Evolutionary conservation across 2,113 vertebrate species (phyloP).

Genomic region (Platichthys flesus): DNA sequence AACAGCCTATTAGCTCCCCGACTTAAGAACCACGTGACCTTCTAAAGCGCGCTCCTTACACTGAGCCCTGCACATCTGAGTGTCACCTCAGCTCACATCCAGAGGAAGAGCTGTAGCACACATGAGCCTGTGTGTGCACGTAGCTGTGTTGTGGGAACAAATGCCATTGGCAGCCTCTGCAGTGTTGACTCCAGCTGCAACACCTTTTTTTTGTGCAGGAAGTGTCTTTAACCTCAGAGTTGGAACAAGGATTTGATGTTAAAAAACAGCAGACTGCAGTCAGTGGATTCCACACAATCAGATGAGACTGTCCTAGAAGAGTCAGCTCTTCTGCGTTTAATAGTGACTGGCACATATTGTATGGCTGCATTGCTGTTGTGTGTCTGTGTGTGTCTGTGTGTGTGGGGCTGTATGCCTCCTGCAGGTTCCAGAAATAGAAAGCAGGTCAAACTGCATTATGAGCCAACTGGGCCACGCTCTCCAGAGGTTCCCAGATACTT

Average conservation of each 20-base stretch:
- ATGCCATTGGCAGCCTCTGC: not conserved
- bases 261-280: not conserved
- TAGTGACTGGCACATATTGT: constrained; percentile 63
- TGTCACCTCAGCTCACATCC: constrained; percentile 13
- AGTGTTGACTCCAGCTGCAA: not conserved
- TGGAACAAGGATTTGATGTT: not conserved
- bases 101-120: not conserved
- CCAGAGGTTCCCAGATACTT: constrained; percentile 26
- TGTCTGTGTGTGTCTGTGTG: constrained; percentile 11
- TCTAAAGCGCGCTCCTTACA: constrained; percentile 14
- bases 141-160: not conserved
- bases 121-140: not conserved
- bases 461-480: constrained; percentile 56
- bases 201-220: not conserved
- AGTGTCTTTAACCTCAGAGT: not conserved
- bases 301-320: constrained; percentile 56
- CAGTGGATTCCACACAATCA: constrained; percentile 15
- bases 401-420: constrained; percentile 40
- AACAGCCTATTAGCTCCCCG: constrained; percentile 55
- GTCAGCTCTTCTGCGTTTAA: constrained; percentile 52
- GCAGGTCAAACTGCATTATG: constrained; percentile 33
- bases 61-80: constrained; percentile 37
- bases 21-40: constrained; percentile 70
- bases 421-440: constrained; percentile 78
- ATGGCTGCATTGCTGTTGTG: constrained; percentile 29